Conservation (phyloP, 2,797 vertebrate species). For the Danio jaintianensis region DNA sequence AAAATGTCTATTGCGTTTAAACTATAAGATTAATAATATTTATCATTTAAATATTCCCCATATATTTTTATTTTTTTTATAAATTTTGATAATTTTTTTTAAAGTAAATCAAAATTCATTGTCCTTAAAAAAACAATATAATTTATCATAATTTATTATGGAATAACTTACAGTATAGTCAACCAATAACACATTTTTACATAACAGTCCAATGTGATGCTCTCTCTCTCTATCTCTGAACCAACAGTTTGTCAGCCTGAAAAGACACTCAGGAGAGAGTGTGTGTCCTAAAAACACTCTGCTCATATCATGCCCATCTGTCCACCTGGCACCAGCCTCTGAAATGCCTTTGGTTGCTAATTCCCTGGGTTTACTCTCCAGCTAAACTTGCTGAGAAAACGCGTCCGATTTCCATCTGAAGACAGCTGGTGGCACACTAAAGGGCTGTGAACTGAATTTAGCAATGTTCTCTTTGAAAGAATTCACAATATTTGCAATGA, state of each 20-base stretch:
- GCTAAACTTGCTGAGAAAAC: slow-evolving; percentile 60
- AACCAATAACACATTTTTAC: neutral
- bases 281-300: slow-evolving; percentile 49
- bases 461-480: neutral
- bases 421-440: slow-evolving; percentile 39
- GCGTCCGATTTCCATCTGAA: slow-evolving; percentile 63
- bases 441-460: slow-evolving; percentile 32
- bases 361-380: slow-evolving; percentile 62
- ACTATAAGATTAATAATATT: too few species aligned
- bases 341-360: slow-evolving; percentile 69
- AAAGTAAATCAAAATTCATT: neutral
- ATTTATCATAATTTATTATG: neutral
- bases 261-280: slow-evolving; percentile 30
- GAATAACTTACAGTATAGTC: neutral
- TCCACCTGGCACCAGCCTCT: slow-evolving; percentile 71
- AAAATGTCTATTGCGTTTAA: too few species aligned
- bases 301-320: slow-evolving; percentile 68
- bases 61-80: too few species aligned
- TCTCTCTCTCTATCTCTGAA: neutral
- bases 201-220: slow-evolving; percentile 19
- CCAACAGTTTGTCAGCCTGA: slow-evolving; percentile 24
- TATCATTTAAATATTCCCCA: too few species aligned
- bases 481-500: neutral
- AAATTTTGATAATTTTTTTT: too few species aligned
- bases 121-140: neutral